Conservation (phyloP, 2,113 vertebrate species). For the Brachyhypopomus occidentalis region DNA sequence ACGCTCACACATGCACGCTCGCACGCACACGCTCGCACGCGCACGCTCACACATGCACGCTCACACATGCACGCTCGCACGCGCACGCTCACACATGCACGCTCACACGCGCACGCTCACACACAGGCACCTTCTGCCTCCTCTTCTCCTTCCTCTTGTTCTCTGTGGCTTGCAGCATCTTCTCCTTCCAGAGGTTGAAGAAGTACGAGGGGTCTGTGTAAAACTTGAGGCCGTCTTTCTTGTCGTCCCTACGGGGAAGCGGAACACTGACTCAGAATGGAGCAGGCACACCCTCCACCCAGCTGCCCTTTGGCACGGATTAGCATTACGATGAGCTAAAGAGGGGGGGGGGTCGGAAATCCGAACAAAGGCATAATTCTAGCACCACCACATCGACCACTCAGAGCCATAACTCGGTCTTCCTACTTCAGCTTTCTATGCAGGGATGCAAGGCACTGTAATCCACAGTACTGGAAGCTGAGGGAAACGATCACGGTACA, state of each 20-base stretch:
- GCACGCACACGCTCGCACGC: too few species aligned
- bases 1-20: background rate
- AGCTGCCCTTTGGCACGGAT: too few species aligned
- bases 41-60: too few species aligned
- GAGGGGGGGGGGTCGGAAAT: too few species aligned
- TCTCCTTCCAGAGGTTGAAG: constrained; percentile 87
- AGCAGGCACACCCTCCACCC: background rate
- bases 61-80: background rate
- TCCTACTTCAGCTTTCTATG: too few species aligned
- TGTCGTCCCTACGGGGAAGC: constrained; percentile 76
- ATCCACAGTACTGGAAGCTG: too few species aligned
- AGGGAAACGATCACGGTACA: too few species aligned
- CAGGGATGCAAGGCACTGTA: too few species aligned
- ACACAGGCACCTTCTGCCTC: constrained; percentile 78
- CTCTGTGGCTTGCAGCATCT: constrained; percentile 87
- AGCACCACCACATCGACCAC: too few species aligned
- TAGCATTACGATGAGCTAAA: too few species aligned
- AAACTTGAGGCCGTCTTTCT: constrained; percentile 85
- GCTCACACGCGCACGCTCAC: constrained; percentile 32
- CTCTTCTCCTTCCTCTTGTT: constrained; percentile 89
- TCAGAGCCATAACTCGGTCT: too few species aligned
- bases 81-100: constrained; percentile 16
- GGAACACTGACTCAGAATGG: background rate
- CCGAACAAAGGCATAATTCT: too few species aligned
- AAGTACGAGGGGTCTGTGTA: constrained; percentile 88